Conservation (phyloP, 2,113 vertebrate species). For the Opisthocomus hoazin region DNA sequence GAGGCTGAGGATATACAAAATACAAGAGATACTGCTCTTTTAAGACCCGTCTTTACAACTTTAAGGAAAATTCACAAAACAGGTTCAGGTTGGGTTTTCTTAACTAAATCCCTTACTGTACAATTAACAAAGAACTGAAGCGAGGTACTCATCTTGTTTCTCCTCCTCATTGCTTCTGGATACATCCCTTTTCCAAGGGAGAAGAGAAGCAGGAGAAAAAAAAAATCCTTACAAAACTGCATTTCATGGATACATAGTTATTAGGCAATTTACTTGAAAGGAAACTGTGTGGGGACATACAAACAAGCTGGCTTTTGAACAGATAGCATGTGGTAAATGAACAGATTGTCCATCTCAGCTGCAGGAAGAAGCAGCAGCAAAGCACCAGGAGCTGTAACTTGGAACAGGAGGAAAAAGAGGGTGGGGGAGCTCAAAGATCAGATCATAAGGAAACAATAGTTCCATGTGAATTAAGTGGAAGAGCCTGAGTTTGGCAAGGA, state of each 20-base stretch:
- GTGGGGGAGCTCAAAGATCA: background rate
- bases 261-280: background rate
- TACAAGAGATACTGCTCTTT: background rate
- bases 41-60: background rate
- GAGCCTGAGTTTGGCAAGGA: background rate
- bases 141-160: background rate
- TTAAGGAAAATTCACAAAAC: background rate
- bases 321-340: background rate
- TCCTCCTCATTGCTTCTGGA: background rate
- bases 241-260: background rate
- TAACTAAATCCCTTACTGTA: background rate
- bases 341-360: background rate
- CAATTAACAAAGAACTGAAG: constrained; percentile 16
- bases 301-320: background rate
- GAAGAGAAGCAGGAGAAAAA: background rate
- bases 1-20: background rate
- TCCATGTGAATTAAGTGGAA: background rate
- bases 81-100: background rate
- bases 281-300: background rate
- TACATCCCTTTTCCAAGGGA: background rate
- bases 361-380: background rate
- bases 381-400: background rate
- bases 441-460: background rate
- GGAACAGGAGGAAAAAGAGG: background rate
- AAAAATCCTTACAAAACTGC: background rate